Evolutionary conservation across 2,113 vertebrate species (phyloP), one percentile per base, ranked within the genome.

Genomic region (Chaetura pelagica): DNA sequence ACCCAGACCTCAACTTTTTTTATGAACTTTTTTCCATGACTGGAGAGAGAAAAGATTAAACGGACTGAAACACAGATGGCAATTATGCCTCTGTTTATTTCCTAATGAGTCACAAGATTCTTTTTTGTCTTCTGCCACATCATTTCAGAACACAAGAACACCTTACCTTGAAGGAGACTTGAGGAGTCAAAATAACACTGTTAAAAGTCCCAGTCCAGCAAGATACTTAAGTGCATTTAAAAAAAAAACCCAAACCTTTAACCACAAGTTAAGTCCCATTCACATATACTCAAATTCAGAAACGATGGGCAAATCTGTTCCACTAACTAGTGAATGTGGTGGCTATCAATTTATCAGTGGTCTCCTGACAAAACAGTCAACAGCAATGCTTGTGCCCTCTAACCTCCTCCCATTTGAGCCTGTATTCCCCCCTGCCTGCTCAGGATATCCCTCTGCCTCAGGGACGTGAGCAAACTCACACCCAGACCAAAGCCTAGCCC

Each of bases 31-130:
- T 97, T 97, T 95, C 96, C 96, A 96, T 95, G 90, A 97, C 96
- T 96, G 66, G 94, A 94, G 91, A 96, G 71, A 95, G 88, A 96
- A 92, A 90, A 96, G 93, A 95, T 95, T 96, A 96, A 96, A 97
- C 73, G 96, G 96, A 96, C 96, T 94, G 94, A 95, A 95, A 97
- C 94, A 96, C 94, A 96, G 96, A 96, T 96, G 96, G 92, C 92
- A 96, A 96, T 95, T 96, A 97, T 97, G 96, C 95, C 90, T 94
- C 88, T 96, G 96, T 96, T 97, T 97, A 96, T 96, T 97, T 97
- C 96, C 92, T 96, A 97, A 95, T 97, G 96, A 97, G 94, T 96
- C 96, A 97, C 90, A 93, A 93, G 93, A 93, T 96, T 96, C 93
- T 96, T 97, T 96, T 97, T 90, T 96, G 90, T 96, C 94, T 97